Base-by-base conservation (phyloP, 2,888 invertebrate genomes). In the Ophion slaviceki region DNA sequence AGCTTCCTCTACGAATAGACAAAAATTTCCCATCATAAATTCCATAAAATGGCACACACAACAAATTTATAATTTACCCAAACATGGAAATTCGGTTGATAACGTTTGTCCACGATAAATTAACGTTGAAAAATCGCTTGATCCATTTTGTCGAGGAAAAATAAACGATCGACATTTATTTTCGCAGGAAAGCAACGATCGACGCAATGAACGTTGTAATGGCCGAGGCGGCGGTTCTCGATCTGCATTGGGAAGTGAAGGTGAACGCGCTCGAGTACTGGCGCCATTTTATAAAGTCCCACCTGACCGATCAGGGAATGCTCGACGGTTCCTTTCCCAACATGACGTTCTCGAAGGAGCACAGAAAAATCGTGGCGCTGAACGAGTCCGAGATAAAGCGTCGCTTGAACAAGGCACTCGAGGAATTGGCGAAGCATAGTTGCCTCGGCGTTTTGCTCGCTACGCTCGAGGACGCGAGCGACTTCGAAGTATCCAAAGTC, bases 221-320 rank as follows among this genome's bases (percentile, higher is more conserved):
- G 95, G 95, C 96, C 0, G 95, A 95, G 17, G 96, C 96, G 0
- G 96, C 96, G 0, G 95, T 96, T 0, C 94, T 95, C 11, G 98
- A 98, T 92, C 95, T 97, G 81, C 96, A 98, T 91, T 97, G 97
- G 97, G 97, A 98, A 92, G 97, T 97, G 0, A 97, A 97, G 93
- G 94, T 96, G 0, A 95, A 95, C 80, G 96, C 97, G 0, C 92
- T 98, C 0, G 94, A 95, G 82, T 97, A 97, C 90, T 98, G 97
- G 97, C 95, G 95, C 79, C 94, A 95, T 14, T 96, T 97, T 32
- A 96, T 97, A 67, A 94, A 95, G 36, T 95, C 95, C 0, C 95
- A 96, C 77, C 94, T 97, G 10, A 95, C 95, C 0, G 95, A 97
- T 90, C 97, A 97, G 93, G 97, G 97, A n/a, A 97, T 97, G 97